phyloP scores from a whole-genome alignment of 2,113 vertebrate genomes.

The Cryptomyrus ogoouensis region DNA sequence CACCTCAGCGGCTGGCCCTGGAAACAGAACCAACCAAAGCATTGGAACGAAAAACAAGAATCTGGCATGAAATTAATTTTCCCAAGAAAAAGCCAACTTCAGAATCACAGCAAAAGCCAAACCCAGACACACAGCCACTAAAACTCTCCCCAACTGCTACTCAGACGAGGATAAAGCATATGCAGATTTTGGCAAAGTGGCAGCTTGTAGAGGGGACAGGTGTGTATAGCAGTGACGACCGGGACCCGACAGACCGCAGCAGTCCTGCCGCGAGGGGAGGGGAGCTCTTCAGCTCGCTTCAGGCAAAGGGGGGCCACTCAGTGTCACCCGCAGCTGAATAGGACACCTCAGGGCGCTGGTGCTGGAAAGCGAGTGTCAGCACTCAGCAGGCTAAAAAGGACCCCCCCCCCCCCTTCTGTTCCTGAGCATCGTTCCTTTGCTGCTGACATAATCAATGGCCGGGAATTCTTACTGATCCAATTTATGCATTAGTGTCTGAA shows the following conservation, averaged over 20 bases:
- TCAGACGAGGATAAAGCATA: not conserved
- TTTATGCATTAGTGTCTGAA: not conserved
- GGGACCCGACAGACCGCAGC: not conserved
- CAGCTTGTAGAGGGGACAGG: not conserved
- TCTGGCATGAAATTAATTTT: not conserved
- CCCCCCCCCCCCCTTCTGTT: not conserved
- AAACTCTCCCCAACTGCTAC: not conserved
- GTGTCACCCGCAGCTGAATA: not conserved
- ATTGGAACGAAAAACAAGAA: not conserved
- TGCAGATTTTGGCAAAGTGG: not conserved
- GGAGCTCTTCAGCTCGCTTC: not conserved
- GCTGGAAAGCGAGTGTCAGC: not conserved
- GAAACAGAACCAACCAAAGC: too few species aligned
- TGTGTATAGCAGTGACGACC: not conserved
- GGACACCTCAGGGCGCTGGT: not conserved
- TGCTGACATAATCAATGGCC: not conserved
- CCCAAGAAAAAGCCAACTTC: not conserved
- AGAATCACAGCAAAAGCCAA: not conserved
- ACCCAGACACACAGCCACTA: not conserved
- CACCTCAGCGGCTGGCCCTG: not conserved
- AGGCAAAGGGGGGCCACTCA: not conserved
- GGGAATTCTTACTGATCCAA: not conserved
- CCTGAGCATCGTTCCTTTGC: not conserved
- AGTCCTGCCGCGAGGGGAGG: not conserved
- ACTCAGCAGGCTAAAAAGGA: not conserved